Evolutionary conservation across 2,113 vertebrate genomes (phyloP).

Genomic region (Centropristis striata): DNA sequence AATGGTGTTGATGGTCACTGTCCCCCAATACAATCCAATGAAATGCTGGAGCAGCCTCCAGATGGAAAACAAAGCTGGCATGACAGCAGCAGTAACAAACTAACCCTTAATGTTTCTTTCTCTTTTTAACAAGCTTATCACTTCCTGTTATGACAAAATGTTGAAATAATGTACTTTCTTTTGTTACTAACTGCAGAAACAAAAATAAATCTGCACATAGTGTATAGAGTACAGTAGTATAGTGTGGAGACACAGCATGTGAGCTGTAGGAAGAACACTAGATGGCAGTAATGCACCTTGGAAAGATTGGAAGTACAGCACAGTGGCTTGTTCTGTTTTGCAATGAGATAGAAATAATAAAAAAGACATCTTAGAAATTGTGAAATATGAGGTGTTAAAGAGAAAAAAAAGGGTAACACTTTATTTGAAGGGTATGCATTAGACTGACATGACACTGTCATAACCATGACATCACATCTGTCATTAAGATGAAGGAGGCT

Average conservation of each 20-base stretch:
- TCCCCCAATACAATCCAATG: background rate
- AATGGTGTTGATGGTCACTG: background rate
- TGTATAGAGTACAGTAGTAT: background rate
- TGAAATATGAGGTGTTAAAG: too few species aligned
- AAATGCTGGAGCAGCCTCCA: background rate
- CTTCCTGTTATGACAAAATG: too few species aligned
- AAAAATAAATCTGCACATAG: background rate
- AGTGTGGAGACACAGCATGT: too few species aligned
- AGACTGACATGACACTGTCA: too few species aligned
- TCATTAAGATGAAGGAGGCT: too few species aligned
- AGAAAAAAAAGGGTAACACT: too few species aligned
- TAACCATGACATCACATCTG: too few species aligned
- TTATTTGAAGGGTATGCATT: too few species aligned
- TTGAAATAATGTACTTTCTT: background rate
- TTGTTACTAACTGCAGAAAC: background rate
- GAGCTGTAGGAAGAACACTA: slow-evolving; percentile 21
- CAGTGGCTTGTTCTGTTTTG: background rate
- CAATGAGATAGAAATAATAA: background rate
- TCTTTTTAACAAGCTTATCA: too few species aligned
- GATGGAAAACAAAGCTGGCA: background rate
- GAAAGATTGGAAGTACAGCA: background rate
- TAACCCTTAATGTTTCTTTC: too few species aligned
- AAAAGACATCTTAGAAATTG: too few species aligned
- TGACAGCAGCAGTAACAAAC: background rate
- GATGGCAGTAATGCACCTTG: slow-evolving; percentile 31